phyloP scores from a whole-genome alignment of 2,888 invertebrate genomes.

The Enchytraeus crypticus region DNA sequence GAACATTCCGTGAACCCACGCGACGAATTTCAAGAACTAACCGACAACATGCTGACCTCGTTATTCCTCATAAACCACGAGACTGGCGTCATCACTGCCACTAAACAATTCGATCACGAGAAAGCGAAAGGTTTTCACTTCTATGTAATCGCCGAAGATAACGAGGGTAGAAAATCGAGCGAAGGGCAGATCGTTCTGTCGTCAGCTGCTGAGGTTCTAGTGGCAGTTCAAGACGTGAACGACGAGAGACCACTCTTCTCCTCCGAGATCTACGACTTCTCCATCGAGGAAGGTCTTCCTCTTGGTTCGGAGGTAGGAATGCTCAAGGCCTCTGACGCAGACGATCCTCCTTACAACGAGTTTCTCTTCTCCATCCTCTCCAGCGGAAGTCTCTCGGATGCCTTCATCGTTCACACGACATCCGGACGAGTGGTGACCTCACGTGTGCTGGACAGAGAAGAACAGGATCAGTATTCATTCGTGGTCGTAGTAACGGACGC shows the following conservation, averaged over 20 bases:
- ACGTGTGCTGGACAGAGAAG: conserved; percentile 12
- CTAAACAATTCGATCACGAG: no score
- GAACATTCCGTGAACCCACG: no score
- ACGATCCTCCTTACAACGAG: conserved; percentile 9
- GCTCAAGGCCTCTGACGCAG: conserved; percentile 10
- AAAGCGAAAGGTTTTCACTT: no score
- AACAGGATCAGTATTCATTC: conserved; percentile 3
- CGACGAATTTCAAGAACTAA: no score
- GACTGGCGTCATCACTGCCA: no score
- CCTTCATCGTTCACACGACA: conserved; percentile 10
- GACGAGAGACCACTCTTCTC: conserved; percentile 14
- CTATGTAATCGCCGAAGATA: no score
- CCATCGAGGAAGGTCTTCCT: conserved; percentile 9
- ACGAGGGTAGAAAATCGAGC: no score
- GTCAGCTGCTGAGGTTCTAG: no score
- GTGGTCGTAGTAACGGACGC: conserved; percentile 4
- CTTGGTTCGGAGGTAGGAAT: conserved; percentile 4
- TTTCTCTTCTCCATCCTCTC: conserved; percentile 3
- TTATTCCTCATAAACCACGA: no score
- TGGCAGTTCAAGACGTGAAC: conserved; percentile 18
- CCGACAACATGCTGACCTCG: no score
- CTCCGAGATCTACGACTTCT: conserved; percentile 6
- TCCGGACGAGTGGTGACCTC: conserved; percentile 8
- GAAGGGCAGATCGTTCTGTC: no score
- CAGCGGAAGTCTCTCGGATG: conserved; percentile 6